Conservation (phyloP, 2,888 invertebrate genomes). For the Neoscelio sp. region DNA sequence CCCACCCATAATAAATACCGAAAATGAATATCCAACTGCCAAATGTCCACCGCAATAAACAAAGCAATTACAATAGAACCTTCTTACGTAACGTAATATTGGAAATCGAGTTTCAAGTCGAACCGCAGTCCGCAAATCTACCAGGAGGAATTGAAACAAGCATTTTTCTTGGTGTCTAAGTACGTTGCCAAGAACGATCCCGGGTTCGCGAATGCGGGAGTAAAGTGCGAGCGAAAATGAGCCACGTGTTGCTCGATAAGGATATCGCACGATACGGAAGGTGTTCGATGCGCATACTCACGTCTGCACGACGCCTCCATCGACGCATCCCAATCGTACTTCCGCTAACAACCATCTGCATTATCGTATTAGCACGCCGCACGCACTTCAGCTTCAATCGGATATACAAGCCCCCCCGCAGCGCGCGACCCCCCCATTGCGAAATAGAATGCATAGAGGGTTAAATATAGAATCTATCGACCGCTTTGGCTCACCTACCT, state of each 20-base stretch:
- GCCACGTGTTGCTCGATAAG: conserved; percentile 59
- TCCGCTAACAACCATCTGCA: conserved; percentile 16
- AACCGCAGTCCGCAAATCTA: not conserved
- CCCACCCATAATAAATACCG: no score
- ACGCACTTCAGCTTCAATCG: conserved; percentile 44
- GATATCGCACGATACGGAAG: conserved; percentile 32
- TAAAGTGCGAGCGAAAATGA: conserved; percentile 52
- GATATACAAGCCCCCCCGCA: conserved; percentile 29
- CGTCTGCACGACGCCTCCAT: not conserved
- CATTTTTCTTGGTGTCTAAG: conserved; percentile 30
- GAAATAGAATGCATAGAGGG: conserved; percentile 72
- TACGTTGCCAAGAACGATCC: conserved; percentile 35
- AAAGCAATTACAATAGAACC: no score
- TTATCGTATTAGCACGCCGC: conserved; percentile 36
- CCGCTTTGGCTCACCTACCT: conserved; percentile 73
- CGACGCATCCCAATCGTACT: conserved; percentile 14
- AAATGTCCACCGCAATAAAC: no score
- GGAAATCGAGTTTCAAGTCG: conserved; percentile 1
- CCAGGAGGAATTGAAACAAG: conserved; percentile 6
- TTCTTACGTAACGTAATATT: no score
- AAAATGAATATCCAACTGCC: no score
- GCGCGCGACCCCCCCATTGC: conserved; percentile 55
- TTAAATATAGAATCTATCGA: conserved; percentile 76
- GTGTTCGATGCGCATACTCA: conserved; percentile 27
- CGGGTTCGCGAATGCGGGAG: conserved; percentile 37